These are phyloP conservation scores for Dicaeum eximium DNA, from an alignment of 2,113 vertebrate genomes.

Conservation along the genomic window DNA sequence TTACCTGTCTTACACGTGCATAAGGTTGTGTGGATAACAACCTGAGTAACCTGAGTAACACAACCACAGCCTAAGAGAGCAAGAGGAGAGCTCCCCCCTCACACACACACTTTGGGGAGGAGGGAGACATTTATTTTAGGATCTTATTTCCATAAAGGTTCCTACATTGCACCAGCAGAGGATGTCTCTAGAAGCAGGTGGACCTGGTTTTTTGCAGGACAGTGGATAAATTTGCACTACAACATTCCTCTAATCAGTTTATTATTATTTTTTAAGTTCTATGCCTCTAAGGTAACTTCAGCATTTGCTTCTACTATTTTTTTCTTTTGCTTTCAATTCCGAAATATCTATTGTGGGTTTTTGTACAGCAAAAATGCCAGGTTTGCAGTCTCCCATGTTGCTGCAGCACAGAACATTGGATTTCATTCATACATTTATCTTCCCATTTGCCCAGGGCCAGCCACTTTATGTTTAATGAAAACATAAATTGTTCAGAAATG, in stretches of 20 bases:
- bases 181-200: not conserved
- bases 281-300: not conserved
- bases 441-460: not conserved
- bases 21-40: not conserved
- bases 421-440: not conserved
- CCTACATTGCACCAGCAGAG: not conserved
- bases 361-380: not conserved
- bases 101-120: not conserved
- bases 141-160: not conserved
- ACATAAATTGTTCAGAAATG: not conserved
- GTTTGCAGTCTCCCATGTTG: not conserved
- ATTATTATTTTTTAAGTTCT: not conserved
- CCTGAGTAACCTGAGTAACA: not conserved
- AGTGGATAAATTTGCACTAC: not conserved
- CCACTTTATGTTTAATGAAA: not conserved
- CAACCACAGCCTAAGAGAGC: not conserved
- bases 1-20: rapidly evolving
- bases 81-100: not conserved
- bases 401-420: not conserved
- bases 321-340: not conserved
- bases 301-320: not conserved
- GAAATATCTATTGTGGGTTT: not conserved
- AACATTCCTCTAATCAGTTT: not conserved
- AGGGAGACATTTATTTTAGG: not conserved
- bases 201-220: not conserved